A percentile compares a stretch with the other conserved stretches of the same genome.
These are phyloP conservation scores for Lacerta agilis DNA, from an alignment of 2,797 vertebrate species.

Conservation along the genomic window DNA sequence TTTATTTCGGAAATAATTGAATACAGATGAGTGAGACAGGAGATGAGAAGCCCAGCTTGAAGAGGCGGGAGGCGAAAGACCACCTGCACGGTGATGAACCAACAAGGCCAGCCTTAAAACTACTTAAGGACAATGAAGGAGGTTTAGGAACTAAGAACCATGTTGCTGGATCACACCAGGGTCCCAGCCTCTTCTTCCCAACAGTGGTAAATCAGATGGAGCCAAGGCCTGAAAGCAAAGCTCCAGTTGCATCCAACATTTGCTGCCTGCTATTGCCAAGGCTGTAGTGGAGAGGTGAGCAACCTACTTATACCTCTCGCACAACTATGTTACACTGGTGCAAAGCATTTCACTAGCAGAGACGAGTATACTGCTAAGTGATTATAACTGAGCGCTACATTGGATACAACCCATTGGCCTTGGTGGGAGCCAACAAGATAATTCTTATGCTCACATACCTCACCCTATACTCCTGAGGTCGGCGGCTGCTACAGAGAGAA, in stretches of 20 bases:
- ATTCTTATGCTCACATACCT: background rate
- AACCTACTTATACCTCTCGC: no score
- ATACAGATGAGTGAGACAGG: constrained; percentile 46
- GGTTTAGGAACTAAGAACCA: background rate
- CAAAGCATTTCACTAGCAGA: no score
- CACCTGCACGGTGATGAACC: background rate
- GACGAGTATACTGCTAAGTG: no score
- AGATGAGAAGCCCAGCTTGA: background rate
- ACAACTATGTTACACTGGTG: no score
- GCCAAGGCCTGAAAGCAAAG: no score
- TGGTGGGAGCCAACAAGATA: background rate
- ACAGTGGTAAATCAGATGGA: background rate
- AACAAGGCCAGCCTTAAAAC: background rate
- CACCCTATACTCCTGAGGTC: background rate
- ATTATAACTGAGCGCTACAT: no score
- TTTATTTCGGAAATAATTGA: constrained; percentile 23
- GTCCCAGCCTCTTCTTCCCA: background rate
- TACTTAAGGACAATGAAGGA: background rate
- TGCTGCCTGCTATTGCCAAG: no score
- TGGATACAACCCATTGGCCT: background rate
- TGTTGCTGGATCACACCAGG: no score
- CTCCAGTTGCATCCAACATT: no score
- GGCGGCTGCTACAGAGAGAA: background rate
- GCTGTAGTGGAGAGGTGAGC: no score
- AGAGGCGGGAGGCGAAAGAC: background rate